These are phyloP conservation scores for Aythya fuligula DNA, from an alignment of 2,797 vertebrate genomes.

Conservation along the genomic window DNA sequence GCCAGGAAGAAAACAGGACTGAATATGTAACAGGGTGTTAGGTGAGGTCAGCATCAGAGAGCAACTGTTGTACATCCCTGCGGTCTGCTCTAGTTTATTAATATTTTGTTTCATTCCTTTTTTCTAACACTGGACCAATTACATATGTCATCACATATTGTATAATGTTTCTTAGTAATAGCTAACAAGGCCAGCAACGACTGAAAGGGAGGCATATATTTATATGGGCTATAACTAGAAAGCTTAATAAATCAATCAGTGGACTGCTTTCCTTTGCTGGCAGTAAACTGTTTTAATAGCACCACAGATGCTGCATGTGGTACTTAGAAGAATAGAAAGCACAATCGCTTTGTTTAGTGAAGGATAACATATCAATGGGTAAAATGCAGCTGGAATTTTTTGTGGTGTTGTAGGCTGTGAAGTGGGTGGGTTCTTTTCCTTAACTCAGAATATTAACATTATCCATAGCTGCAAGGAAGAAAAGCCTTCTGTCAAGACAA, in stretches of 20 bases:
- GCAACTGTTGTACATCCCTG: neutral
- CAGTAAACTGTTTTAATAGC: neutral
- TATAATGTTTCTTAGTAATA: neutral
- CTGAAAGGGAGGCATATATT: conserved; percentile 1
- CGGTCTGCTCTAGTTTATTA: neutral
- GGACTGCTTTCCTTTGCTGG: conserved; percentile 4
- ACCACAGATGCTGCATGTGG: neutral
- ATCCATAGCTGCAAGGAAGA: neutral
- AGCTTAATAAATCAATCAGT: conserved; percentile 11
- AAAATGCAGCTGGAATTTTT: neutral
- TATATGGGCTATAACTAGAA: conserved; percentile 13
- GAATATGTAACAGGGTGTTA: neutral
- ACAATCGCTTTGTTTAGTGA: neutral
- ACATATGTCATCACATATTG: neutral
- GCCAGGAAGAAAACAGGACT: conserved; percentile 23
- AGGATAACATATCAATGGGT: neutral
- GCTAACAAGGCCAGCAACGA: neutral
- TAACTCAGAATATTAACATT: neutral
- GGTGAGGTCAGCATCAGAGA: neutral
- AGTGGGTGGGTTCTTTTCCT: neutral
- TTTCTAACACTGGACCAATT: neutral
- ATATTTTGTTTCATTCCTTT: neutral
- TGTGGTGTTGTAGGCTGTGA: rapidly evolving
- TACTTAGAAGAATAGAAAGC: neutral
- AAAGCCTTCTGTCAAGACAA: neutral